Evolutionary conservation across 2,888 invertebrate species (phyloP).

Genomic region (Caenorhabditis panamensis): DNA sequence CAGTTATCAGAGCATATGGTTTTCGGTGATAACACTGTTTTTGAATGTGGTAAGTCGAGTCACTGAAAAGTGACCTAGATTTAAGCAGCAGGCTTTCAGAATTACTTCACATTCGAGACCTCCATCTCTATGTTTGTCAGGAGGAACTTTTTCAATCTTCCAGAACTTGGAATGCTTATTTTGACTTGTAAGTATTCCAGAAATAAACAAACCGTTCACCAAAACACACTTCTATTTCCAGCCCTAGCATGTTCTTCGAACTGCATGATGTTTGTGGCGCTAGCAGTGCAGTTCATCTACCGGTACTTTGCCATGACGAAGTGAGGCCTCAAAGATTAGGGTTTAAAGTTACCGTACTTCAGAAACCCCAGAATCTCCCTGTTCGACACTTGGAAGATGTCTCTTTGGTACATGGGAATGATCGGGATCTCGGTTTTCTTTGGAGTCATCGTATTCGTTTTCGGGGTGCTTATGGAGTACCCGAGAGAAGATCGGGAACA

Average conservation of each 20-base stretch:
- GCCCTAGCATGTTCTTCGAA: constrained; percentile 35
- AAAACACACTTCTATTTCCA: no score
- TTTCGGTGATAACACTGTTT: constrained; percentile 25
- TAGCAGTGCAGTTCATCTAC: constrained; percentile 30
- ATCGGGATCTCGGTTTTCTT: constrained; percentile 11
- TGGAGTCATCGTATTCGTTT: constrained; percentile 19
- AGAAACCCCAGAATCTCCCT: constrained; percentile 18
- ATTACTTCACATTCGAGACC: constrained; percentile 38
- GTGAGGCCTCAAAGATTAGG: not conserved
- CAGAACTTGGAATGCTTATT: constrained; percentile 22
- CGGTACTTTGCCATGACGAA: constrained; percentile 37
- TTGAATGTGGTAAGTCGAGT: constrained; percentile 9
- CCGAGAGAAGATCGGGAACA: not conserved
- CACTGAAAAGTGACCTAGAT: no score
- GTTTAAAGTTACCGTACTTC: not conserved
- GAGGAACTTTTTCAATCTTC: constrained; percentile 13
- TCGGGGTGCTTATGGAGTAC: constrained; percentile 11
- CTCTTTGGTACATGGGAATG: constrained; percentile 28
- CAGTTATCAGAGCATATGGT: constrained; percentile 39
- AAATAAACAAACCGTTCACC: no score
- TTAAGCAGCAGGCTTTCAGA: not conserved
- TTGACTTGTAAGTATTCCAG: constrained; percentile 25
- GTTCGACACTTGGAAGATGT: constrained; percentile 31
- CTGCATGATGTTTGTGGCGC: constrained; percentile 42
- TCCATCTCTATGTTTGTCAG: constrained; percentile 29